Percentiles rank a stretch among this genome's conserved stretches.
phyloP scores from a whole-genome alignment of 2,797 vertebrate genomes.

The Moxostoma hubbsi region DNA sequence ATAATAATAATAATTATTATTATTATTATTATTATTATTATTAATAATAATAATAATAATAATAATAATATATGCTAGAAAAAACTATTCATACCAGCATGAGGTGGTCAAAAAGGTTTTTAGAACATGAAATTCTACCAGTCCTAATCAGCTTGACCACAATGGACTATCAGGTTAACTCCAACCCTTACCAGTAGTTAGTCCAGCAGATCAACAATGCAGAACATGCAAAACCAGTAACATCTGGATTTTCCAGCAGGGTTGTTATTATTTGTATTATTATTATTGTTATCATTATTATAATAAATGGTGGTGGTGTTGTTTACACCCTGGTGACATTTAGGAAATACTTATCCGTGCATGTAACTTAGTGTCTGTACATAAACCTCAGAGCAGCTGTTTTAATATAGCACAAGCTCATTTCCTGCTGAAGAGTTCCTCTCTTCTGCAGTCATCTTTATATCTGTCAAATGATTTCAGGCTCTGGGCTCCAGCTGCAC shows the following conservation, averaged over 20 bases:
- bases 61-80: no score
- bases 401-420: conserved; percentile 89
- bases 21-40: neutral
- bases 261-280: no score
- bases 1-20: neutral
- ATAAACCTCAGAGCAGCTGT: conserved; percentile 79
- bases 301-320: neutral
- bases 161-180: no score
- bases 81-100: no score
- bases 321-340: neutral
- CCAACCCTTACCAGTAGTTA: no score
- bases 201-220: no score
- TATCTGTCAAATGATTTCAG: conserved; percentile 72
- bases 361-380: conserved; percentile 14
- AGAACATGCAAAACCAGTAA: no score
- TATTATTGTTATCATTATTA: neutral
- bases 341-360: conserved; percentile 14
- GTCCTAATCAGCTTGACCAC: no score
- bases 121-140: no score
- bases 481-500: conserved; percentile 61
- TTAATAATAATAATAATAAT: no score
- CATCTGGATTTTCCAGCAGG: no score
- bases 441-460: conserved; percentile 63
- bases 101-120: no score
- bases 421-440: conserved; percentile 76